Base-by-base conservation (phyloP, 2,888 invertebrate species). In the Cheilosia vernalis region DNA sequence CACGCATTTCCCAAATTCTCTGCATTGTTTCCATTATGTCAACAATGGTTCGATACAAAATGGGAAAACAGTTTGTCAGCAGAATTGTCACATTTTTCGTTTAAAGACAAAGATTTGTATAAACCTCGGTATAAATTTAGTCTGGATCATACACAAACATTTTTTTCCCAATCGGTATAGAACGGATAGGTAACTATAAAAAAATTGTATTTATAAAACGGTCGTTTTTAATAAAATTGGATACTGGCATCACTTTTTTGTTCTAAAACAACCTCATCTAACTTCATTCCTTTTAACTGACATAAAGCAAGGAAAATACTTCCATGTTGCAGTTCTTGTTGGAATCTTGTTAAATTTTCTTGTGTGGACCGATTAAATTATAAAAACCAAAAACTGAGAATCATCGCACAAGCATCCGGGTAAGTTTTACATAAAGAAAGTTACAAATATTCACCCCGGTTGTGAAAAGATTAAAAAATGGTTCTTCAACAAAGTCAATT, bases 241-340 rank as follows among this genome's bases (percentile, higher is more conserved):
- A 1, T 21, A 2, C 2, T 21, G 81, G 74, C 69, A 81, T 27
- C 56, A 74, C 74, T 60, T 42, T 47, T 44, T 2, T 53, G 7
- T 15, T n/a, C n/a, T n/a, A n/a, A n/a, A n/a, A n/a, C 24, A 60
- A 80, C 7, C 49, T 7, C 55, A 53, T 2, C 80, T 67, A 77
- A 77, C 76, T 85, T 85, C 85, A 40, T 47, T 58, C 47, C 55
- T 67, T 81, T 69, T 27, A 49, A 30, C 79, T 84, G 69, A 69
- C 84, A 79, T 74, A 51, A 73, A 47, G 63, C 69, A 58, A 66
- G 64, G 67, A 56, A 64, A 74, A 66, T 69, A 80, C 51, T 49
- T 79, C 64, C 85, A 87, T 88, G 88, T 87, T 87, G 88, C 88
- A 88, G 87, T 88, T 89, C 87, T 88, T 88, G 87, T 88, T 88